Evolutionary conservation across 2,797 vertebrate species (phyloP), one percentile per base, ranked within the genome.

Genomic region (Eutrigla gurnardus): DNA sequence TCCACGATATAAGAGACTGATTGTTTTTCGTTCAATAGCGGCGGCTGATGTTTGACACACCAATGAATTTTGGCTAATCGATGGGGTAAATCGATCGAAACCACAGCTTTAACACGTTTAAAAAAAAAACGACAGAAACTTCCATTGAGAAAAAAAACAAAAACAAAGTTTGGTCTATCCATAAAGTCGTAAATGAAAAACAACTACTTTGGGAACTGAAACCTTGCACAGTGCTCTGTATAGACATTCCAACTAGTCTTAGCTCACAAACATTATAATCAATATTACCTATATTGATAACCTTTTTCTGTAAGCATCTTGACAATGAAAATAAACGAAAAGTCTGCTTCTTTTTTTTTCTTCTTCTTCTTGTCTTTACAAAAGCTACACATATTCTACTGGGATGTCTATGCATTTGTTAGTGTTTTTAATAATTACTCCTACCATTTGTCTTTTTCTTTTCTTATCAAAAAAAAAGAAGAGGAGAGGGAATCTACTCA

Each of bases 321-420:
- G 64, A 93, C 25, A 94, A 93, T 75, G 74, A 94, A 93, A 94
- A 93, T 90, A 91, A 93, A 92, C 87, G 85, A 91, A 25, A 92
- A 86, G 73, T 90, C 84, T 77, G 85, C 81, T 88, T 84, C 77
- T 87, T 82, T 77, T 85, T 77, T 79, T 84, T 79, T 87, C 78
- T 78, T 84, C 65, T 77, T 77, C 78, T 88, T 89, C 77, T 86
- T 46, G 58, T 92, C 81, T 91, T 94, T 93, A 94, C 89, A 95
- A 95, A 96, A 94, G 95, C 95, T 96, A 96, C 95, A 95, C 93
- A 89, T 95, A 89, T 91, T 95, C 93, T 95, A 95, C 94, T 95
- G 94, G 94, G 94, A 95, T 93, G 92, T 92, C 94, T 94, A 94
- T 92, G 91, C 80, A 89, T 90, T 88, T 93, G 94, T 95, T 95